Base-by-base conservation (phyloP, 2,888 invertebrate species). In the Scaptomyza tumidula region DNA sequence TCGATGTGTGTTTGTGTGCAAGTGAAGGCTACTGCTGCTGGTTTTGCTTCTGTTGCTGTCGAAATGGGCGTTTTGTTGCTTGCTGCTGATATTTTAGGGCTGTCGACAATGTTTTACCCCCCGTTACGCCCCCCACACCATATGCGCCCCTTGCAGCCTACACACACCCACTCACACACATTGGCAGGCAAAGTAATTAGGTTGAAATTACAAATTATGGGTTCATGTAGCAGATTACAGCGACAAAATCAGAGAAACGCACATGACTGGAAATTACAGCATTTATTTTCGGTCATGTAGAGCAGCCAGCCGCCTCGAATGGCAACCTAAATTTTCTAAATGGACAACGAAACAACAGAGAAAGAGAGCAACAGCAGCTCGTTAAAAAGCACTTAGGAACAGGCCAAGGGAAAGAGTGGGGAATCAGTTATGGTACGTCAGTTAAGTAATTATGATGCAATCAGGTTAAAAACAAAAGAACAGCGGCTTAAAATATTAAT, bases 171-270 rank as follows among this genome's bases (percentile, higher is more conserved):
- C 29, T 14, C 11, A 13, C 16, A 9, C 45, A 9, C n/a, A 13
- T 31, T 45, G 39, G 63, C 46, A 63, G 66, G 61, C 75, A 69
- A 82, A 87, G 81, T 86, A 88, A 89, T 89, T 89, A 87, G 89
- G 86, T 84, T 89, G 88, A 88, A 86, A 83, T 89, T 89, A 88
- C 88, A 86, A 86, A 86, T 88, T 86, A 88, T 88, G 78, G 86
- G 83, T 89, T 86, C 80, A 89, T 88, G 80, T 80, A 76, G 64
- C 79, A 86, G 88, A 83, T 89, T 86, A 89, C 85, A 82, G 82
- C 79, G 69, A 84, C 83, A 88, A 84, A 81, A 75, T 85, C 75
- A 72, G 78, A 75, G 74, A 63, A 81, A 73, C 73, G 63, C 70
- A 79, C 75, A 81, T 74, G 76, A 41, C 71, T 75, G 58, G 61